Percentiles rank a stretch among this genome's conserved stretches.
Evolutionary conservation across 2,888 invertebrate species (phyloP).

Genomic region (Schizotus pectinicornis): DNA sequence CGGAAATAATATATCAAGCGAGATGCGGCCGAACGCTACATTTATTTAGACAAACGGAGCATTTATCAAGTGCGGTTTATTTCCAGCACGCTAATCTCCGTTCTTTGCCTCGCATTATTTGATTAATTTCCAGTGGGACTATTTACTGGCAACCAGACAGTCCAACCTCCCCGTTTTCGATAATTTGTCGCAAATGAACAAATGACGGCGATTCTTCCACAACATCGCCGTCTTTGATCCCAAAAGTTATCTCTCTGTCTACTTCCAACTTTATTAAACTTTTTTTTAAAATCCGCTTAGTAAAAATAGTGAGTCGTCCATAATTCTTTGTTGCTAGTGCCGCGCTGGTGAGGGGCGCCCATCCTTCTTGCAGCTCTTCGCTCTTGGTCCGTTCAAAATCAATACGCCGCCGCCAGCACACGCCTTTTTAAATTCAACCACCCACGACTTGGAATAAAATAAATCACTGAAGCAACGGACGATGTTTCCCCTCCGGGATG

Average conservation of each 20-base stretch:
- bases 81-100: conserved; percentile 49
- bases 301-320: neutral
- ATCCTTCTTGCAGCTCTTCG: conserved; percentile 7
- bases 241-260: neutral
- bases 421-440: conserved; percentile 51
- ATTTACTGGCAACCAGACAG: conserved; percentile 21
- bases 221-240: conserved; percentile 13
- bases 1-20: conserved; percentile 54
- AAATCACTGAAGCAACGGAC: conserved; percentile 43
- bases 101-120: conserved; percentile 41
- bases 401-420: conserved; percentile 43
- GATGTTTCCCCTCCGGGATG: conserved; percentile 43
- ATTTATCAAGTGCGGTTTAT: conserved; percentile 51
- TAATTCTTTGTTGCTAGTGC: neutral
- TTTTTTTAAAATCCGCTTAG: neutral
- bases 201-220: conserved; percentile 4
- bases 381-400: conserved; percentile 43
- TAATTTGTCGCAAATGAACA: conserved; percentile 20
- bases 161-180: conserved; percentile 2
- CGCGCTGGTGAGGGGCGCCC: neutral
- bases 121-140: conserved; percentile 34
- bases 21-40: conserved; percentile 51
- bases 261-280: neutral
- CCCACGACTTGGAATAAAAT: conserved; percentile 51
- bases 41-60: conserved; percentile 53